Evolutionary conservation across 2,888 invertebrate genomes (phyloP), one percentile per base, ranked within the genome.

Genomic region (Drepanosiphum platanoidis): DNA sequence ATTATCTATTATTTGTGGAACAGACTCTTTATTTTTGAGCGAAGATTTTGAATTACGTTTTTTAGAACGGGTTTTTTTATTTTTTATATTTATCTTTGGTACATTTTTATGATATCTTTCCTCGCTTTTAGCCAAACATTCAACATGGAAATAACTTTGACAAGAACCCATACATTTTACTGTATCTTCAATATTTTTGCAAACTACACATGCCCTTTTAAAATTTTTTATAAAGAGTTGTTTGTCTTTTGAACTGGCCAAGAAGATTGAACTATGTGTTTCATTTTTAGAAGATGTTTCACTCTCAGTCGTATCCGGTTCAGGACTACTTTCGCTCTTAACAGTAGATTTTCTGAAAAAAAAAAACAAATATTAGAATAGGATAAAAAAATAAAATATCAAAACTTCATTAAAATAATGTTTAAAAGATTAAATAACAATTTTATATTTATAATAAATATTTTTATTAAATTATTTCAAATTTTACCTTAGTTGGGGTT

Each of bases 281-380:
- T 84, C 84, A 84, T 77, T 77, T 15, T 77, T 84, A 27, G 84
- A 84, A 30, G 84, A 84, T 58, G 68, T 11, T 84, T 84, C 84
- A 84, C 84, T 84, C 77, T 84, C 84, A 36, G 84, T 74, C 4
- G 84, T 77, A 52, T 84, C 84, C 9, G 77, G 84, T 77, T 84
- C 84, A n/a, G 58, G 68, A 32, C 84, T 84, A 70, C 84, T 84
- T 77, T 84, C 84, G 8, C 30, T 58, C 30, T 84, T 75, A 74
- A 30, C 30, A n/a, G 46, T 84, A 9, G 84, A 84, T 18, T 77
- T 84, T n/a, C 84, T 84, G 32, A 82, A 61, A 72, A n/a, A 42
- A 61, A 46, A 30, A 13, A 66, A 34, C 32, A 46, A 34, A 18
- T 30, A 27, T 39, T 77, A 27, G 3, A 30, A 30, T 27, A 52